Evolutionary conservation across 2,797 vertebrate genomes (phyloP).

Genomic region (Sciurus vulgaris): DNA sequence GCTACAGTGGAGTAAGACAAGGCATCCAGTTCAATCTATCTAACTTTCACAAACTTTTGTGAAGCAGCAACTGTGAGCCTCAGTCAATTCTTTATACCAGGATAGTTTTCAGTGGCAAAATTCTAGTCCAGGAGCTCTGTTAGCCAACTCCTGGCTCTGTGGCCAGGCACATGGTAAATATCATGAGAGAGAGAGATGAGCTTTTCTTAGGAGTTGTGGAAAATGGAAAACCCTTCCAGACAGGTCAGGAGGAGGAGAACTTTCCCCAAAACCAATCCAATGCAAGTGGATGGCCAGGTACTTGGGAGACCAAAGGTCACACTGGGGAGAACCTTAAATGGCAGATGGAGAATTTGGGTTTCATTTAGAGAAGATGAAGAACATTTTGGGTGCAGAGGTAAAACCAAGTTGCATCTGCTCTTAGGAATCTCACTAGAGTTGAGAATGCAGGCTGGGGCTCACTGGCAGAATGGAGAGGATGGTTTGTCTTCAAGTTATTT

Average conservation of each 20-base stretch:
- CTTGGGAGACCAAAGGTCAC: not conserved
- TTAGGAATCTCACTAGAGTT: not conserved
- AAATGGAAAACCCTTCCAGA: not conserved
- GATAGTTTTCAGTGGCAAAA: not conserved
- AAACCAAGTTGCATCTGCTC: not conserved
- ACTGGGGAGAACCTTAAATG: not conserved
- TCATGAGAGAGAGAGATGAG: not conserved
- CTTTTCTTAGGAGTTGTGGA: not conserved
- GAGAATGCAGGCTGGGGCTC: not conserved
- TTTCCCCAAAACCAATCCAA: not conserved
- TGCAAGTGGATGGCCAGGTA: not conserved
- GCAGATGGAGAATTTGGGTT: not conserved
- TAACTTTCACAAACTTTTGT: not conserved
- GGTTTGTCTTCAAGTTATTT: not conserved
- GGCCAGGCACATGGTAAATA: not conserved
- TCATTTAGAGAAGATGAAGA: not conserved
- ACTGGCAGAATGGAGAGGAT: not conserved
- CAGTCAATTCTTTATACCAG: not conserved
- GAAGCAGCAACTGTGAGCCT: not conserved
- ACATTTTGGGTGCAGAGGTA: not conserved
- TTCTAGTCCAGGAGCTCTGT: not conserved
- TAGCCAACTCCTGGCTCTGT: not conserved
- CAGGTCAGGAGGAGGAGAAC: not conserved
- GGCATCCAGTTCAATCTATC: not conserved
- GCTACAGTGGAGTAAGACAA: not conserved